A percentile compares a stretch with the other conserved stretches of the same genome.
Evolutionary conservation across 2,797 vertebrate genomes (phyloP).

Genomic region (Smutsia temminckii): DNA sequence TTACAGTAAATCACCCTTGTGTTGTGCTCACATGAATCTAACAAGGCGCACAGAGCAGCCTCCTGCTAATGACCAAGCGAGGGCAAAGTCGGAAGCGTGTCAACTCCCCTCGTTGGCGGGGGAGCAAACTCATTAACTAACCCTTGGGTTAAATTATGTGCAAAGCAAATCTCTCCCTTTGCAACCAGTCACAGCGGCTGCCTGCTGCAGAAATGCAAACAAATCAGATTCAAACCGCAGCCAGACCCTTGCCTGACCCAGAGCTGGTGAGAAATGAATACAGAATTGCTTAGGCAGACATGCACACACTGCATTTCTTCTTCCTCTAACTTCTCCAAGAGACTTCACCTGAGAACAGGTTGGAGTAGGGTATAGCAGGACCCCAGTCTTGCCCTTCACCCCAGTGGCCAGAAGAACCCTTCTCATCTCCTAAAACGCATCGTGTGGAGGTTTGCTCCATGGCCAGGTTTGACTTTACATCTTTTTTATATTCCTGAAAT

Average conservation of each 20-base stretch:
- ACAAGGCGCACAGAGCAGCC: conserved; percentile 31
- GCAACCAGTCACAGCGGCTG: background rate
- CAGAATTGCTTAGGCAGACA: background rate
- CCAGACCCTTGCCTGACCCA: conserved; percentile 30
- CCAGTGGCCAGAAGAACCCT: background rate
- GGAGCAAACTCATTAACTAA: conserved; percentile 67
- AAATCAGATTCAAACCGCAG: conserved; percentile 39
- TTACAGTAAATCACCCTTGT: conserved; percentile 60
- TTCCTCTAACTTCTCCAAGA: background rate
- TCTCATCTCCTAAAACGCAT: background rate
- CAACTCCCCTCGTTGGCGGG: background rate
- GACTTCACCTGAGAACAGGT: background rate
- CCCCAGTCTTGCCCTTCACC: background rate
- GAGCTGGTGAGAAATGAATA: background rate
- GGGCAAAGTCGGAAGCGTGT: background rate
- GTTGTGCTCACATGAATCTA: conserved; percentile 54
- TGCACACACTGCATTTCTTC: rapidly evolving
- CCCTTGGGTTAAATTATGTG: conserved; percentile 69
- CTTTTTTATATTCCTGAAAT: conserved; percentile 11
- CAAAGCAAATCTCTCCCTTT: conserved; percentile 66
- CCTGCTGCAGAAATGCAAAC: conserved; percentile 68
- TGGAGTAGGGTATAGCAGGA: too few species aligned
- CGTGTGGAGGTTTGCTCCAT: rapidly evolving
- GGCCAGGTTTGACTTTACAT: background rate
- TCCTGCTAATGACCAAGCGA: conserved; percentile 14